A percentile compares a stretch with the other conserved stretches of the same genome.
Evolutionary conservation across 2,113 vertebrate genomes (phyloP).

Genomic region (Isichthys henryi): DNA sequence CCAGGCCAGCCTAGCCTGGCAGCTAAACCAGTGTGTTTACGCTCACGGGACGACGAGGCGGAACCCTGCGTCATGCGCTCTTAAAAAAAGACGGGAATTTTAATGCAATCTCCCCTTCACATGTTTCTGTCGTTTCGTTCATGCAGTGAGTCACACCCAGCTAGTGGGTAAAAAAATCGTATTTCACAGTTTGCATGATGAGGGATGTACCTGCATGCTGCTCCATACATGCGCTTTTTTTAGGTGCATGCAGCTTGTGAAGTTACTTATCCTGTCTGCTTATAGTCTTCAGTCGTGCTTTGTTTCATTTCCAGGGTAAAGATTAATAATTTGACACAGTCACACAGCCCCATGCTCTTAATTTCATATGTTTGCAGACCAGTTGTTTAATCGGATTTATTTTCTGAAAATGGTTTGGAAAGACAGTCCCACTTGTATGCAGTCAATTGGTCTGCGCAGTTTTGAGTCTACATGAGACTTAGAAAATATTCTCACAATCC

Average conservation of each 20-base stretch:
- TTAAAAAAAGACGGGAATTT: not conserved
- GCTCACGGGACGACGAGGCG: not conserved
- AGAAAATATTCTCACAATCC: conserved; percentile 21
- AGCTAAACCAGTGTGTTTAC: not conserved
- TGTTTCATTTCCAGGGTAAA: not conserved
- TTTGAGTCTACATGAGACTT: not conserved
- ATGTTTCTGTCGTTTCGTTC: not conserved
- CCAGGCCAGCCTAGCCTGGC: not conserved
- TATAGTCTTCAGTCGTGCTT: not conserved
- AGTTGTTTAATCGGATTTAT: conserved; percentile 10
- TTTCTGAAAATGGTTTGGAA: not conserved
- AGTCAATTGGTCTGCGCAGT: not conserved
- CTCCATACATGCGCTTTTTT: not conserved
- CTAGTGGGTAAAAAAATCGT: not conserved
- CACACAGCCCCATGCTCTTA: not conserved
- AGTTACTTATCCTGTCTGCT: not conserved
- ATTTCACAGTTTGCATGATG: not conserved
- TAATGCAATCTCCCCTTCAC: not conserved
- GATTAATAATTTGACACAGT: not conserved
- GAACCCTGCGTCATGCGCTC: not conserved
- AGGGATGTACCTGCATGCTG: not conserved
- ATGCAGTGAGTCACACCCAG: not conserved
- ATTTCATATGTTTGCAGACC: not conserved
- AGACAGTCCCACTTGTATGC: not conserved
- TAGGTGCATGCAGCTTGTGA: not conserved